A percentile compares a stretch with the other conserved stretches of the same genome.
Evolutionary conservation across 2,888 invertebrate genomes (phyloP).

Genomic region (Azorinus chamasolen): DNA sequence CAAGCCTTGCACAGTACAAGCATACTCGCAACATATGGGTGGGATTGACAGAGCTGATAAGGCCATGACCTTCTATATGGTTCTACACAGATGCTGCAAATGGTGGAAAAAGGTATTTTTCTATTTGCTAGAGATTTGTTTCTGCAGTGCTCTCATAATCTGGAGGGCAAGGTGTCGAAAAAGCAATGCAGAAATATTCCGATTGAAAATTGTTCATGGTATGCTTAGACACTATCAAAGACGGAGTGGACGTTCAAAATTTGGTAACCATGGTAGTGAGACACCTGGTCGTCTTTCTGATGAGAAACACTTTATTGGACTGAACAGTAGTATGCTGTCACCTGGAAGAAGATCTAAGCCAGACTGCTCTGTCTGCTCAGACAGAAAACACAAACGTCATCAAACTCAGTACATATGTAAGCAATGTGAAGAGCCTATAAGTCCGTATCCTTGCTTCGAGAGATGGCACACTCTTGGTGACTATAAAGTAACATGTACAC

Average conservation of each 20-base stretch:
- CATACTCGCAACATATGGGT: constrained; percentile 13
- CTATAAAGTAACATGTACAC: constrained; percentile 20
- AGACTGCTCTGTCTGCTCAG: constrained; percentile 32
- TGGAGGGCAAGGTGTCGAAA: constrained; percentile 10
- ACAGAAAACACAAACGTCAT: constrained; percentile 20
- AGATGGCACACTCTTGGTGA: constrained; percentile 19
- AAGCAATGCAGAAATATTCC: constrained; percentile 8
- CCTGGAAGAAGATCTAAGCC: constrained; percentile 19
- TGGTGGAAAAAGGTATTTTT: constrained; percentile 14
- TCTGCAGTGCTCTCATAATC: constrained; percentile 13
- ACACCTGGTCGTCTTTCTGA: constrained; percentile 4
- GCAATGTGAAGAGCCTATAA: constrained; percentile 20
- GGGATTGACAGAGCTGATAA: constrained; percentile 16
- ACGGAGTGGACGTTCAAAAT: neutral
- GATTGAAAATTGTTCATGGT: constrained; percentile 16
- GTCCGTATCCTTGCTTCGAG: constrained; percentile 41
- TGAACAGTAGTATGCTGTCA: neutral
- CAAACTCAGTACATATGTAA: constrained; percentile 29
- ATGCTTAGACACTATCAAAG: constrained; percentile 1
- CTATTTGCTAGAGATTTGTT: constrained; percentile 11
- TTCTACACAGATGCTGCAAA: constrained; percentile 15
- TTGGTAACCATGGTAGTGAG: constrained; percentile 1
- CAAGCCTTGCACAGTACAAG: constrained; percentile 14
- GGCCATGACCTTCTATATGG: constrained; percentile 20
- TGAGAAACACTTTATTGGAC: constrained; percentile 6